Evolutionary conservation across 2,797 vertebrate species (phyloP).

Genomic region (Sebastes hopkinsi): DNA sequence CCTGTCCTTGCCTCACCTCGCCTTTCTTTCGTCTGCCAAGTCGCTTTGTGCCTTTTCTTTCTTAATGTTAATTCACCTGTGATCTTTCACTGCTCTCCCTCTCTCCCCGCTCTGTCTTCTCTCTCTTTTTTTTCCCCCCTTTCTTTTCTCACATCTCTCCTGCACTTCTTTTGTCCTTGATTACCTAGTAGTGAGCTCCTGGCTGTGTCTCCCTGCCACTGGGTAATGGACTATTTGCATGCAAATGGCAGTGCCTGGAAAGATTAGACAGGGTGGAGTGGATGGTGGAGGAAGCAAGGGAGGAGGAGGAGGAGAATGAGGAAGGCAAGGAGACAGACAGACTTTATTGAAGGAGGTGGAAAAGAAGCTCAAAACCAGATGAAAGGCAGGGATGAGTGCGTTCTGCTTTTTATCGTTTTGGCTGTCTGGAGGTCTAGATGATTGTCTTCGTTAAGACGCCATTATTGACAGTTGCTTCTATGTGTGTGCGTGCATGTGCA

Average conservation of each 20-base stretch:
- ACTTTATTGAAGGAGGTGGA: constrained; percentile 68
- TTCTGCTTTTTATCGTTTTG: constrained; percentile 61
- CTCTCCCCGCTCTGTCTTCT: constrained; percentile 29
- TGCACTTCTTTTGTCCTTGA: constrained; percentile 84
- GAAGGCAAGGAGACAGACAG: constrained; percentile 65
- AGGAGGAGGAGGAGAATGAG: constrained; percentile 51
- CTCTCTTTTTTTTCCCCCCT: constrained; percentile 1
- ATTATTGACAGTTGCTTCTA: constrained; percentile 60
- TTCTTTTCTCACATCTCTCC: constrained; percentile 53
- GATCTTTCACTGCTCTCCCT: constrained; percentile 66
- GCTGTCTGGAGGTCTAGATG: constrained; percentile 58
- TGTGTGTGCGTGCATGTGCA: constrained; percentile 12
- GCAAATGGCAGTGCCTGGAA: constrained; percentile 83
- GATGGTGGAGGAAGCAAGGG: constrained; percentile 70
- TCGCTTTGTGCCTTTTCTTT: constrained; percentile 56
- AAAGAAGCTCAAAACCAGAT: constrained; percentile 65
- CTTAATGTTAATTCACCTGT: constrained; percentile 74
- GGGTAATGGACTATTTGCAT: constrained; percentile 86
- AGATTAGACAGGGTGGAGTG: constrained; percentile 82
- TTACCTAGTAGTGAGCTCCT: constrained; percentile 81
- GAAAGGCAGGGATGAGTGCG: constrained; percentile 64
- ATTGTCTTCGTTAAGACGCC: constrained; percentile 69
- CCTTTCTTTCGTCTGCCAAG: constrained; percentile 48
- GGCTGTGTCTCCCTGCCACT: constrained; percentile 79
- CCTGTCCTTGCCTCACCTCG: constrained; percentile 33